phyloP scores from a whole-genome alignment of 2,113 vertebrate species.

The Tetrao urogallus region DNA sequence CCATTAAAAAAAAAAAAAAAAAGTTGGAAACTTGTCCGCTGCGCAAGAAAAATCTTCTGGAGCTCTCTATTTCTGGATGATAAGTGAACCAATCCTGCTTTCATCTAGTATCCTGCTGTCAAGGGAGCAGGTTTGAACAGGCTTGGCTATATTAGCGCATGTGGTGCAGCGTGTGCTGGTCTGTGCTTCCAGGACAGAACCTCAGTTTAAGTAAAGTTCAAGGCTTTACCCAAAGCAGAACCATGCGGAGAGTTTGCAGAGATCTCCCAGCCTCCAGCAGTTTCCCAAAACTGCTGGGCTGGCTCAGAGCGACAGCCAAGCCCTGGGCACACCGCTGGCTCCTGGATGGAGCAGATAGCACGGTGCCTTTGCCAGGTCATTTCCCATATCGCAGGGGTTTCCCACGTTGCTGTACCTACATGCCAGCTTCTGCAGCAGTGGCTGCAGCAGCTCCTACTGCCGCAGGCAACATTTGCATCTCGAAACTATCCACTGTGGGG shows the following conservation, averaged over 20 bases:
- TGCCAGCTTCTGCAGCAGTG: neutral
- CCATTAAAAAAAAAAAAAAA: neutral
- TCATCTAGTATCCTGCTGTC: slow-evolving; percentile 43
- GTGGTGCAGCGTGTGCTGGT: neutral
- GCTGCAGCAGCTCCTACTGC: neutral
- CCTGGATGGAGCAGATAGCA: neutral
- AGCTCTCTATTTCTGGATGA: slow-evolving; percentile 29
- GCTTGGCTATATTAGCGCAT: neutral
- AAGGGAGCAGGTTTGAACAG: slow-evolving; percentile 19
- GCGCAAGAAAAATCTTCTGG: slow-evolving; percentile 31
- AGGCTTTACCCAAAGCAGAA: slow-evolving; percentile 2
- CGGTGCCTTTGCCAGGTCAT: neutral
- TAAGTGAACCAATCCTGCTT: slow-evolving; percentile 27
- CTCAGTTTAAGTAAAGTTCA: slow-evolving; percentile 18
- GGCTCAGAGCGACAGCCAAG: neutral
- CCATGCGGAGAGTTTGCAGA: neutral
- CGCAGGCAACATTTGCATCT: neutral
- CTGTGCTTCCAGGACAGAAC: slow-evolving; percentile 35
- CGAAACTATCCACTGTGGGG: neutral
- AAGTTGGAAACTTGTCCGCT: neutral
- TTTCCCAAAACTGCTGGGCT: neutral
- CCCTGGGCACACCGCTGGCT: neutral
- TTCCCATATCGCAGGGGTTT: neutral
- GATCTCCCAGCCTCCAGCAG: neutral
- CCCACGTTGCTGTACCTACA: neutral